Evolutionary conservation across 2,888 invertebrate genomes (phyloP).

Genomic region (Pheosia gnoma): DNA sequence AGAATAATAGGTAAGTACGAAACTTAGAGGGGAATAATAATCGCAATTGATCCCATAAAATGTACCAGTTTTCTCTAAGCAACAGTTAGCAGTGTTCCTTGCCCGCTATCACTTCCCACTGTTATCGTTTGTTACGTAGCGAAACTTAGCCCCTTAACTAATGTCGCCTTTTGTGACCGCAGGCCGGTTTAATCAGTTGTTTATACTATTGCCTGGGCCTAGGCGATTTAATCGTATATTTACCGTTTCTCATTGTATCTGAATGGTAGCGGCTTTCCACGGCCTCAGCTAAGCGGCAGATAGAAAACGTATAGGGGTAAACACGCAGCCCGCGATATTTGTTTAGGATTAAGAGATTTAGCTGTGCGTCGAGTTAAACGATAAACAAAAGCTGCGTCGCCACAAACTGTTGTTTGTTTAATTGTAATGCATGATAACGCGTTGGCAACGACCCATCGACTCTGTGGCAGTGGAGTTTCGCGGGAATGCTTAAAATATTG

Average conservation of each 20-base stretch:
- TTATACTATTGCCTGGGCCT: conserved; percentile 78
- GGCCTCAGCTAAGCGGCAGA: conserved; percentile 44
- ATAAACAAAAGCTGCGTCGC: conserved; percentile 75
- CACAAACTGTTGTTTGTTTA: conserved; percentile 78
- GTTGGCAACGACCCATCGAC: conserved; percentile 55
- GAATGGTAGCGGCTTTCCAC: conserved; percentile 57
- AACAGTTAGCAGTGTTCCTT: conserved; percentile 36
- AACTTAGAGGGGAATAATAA: conserved; percentile 43
- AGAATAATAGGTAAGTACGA: conserved; percentile 11
- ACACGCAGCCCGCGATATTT: conserved; percentile 64
- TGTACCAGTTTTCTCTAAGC: conserved; percentile 61
- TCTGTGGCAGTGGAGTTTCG: conserved; percentile 52
- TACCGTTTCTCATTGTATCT: conserved; percentile 78
- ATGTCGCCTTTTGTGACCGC: conserved; percentile 81
- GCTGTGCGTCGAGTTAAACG: conserved; percentile 68
- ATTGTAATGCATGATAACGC: conserved; percentile 78
- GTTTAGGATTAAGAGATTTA: conserved; percentile 80
- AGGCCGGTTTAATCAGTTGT: conserved; percentile 79
- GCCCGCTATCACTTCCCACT: conserved; percentile 72
- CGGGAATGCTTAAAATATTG: conserved; percentile 52
- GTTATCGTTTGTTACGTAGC: conserved; percentile 71
- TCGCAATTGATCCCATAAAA: conserved; percentile 52
- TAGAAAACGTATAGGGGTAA: conserved; percentile 61
- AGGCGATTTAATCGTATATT: conserved; percentile 76
- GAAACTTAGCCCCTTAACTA: conserved; percentile 66